A percentile compares a stretch with the other conserved stretches of the same genome.
Conservation (phyloP, 2,888 invertebrate genomes). For the Meandrusa payeni region DNA sequence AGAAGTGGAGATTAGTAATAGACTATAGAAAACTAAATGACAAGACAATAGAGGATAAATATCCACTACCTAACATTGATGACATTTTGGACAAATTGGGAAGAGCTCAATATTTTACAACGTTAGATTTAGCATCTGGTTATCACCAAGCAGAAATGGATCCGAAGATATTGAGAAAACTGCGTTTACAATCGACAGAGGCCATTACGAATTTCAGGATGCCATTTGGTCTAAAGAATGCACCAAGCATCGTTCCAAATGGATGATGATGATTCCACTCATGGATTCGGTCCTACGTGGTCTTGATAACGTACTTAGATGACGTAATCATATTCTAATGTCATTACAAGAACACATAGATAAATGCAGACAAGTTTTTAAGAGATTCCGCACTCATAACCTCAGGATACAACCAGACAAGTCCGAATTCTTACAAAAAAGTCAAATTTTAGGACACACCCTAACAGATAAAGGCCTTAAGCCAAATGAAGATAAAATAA, state of each 20-base stretch:
- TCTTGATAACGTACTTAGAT: conserved; percentile 35
- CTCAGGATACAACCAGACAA: conserved; percentile 28
- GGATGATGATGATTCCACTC: too few species aligned
- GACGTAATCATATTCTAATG: conserved; percentile 34
- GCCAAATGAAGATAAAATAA: conserved; percentile 38
- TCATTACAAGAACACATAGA: conserved; percentile 33
- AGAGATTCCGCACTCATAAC: conserved; percentile 30
- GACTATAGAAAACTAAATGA: conserved; percentile 1
- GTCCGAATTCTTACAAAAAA: conserved; percentile 33
- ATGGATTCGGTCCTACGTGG: conserved; percentile 39
- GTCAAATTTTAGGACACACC: conserved; percentile 39
- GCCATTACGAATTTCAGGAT: conserved; percentile 41
- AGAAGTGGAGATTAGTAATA: neutral
- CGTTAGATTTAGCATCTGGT: conserved; percentile 25
- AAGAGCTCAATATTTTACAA: conserved; percentile 5
- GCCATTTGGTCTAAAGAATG: conserved; percentile 39
- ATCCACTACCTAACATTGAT: neutral
- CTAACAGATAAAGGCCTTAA: conserved; percentile 37
- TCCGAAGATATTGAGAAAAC: conserved; percentile 36
- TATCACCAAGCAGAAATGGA: conserved; percentile 27
- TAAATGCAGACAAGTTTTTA: conserved; percentile 32
- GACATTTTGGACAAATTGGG: neutral
- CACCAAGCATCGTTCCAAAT: conserved; percentile 40
- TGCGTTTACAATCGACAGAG: conserved; percentile 36
- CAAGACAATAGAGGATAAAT: neutral